These are phyloP conservation scores for Pachycephala philippinensis DNA, from an alignment of 2,113 vertebrate genomes.

Conservation along the genomic window DNA sequence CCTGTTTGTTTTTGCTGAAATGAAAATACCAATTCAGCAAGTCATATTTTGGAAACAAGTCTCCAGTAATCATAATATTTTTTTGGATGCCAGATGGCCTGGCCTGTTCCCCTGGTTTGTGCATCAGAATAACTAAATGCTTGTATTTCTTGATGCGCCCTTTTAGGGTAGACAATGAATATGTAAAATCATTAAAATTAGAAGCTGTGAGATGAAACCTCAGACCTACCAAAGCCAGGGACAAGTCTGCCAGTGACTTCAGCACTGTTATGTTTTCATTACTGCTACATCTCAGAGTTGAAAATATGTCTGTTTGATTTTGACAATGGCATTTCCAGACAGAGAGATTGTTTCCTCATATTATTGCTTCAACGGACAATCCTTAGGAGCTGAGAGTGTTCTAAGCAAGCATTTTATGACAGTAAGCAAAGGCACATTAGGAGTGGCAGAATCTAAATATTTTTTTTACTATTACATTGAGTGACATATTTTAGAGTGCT, in stretches of 20 bases:
- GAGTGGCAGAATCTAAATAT: not conserved
- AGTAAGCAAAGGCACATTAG: not conserved
- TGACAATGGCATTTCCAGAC: not conserved
- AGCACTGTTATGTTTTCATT: not conserved
- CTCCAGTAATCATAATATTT: conserved; percentile 1
- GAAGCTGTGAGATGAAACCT: not conserved
- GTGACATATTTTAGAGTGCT: not conserved
- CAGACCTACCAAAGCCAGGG: not conserved
- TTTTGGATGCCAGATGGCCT: conserved; percentile 1
- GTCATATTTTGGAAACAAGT: not conserved
- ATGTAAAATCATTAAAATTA: not conserved
- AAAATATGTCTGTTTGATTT: not conserved
- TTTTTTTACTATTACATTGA: not conserved
- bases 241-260: not conserved
- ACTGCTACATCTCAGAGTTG: not conserved
- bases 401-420: not conserved
- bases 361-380: not conserved
- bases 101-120: not conserved
- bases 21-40: not conserved
- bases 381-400: not conserved
- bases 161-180: not conserved
- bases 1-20: not conserved
- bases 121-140: not conserved
- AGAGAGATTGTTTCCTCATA: not conserved
- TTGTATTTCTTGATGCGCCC: not conserved